Percentiles rank a stretch among this genome's conserved stretches.
phyloP scores from a whole-genome alignment of 1,140 invertebrate species.

The Meloidogyne hapla region DNA sequence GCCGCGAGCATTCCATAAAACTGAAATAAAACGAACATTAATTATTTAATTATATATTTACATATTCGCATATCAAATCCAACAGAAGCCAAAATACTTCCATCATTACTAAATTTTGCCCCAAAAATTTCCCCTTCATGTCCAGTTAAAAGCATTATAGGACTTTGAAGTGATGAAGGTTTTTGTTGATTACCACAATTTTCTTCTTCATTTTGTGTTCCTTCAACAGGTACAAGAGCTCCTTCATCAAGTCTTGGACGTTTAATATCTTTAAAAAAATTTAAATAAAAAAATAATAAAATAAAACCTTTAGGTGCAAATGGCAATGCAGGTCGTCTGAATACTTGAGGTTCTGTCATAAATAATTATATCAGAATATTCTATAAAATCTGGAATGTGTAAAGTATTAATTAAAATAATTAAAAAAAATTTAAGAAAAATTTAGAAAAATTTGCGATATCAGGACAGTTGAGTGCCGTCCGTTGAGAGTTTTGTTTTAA shows the following conservation, averaged over 20 bases:
- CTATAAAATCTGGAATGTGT: not conserved
- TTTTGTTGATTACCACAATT: not conserved
- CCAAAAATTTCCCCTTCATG: constrained; percentile 94
- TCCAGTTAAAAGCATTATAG: constrained; percentile 93
- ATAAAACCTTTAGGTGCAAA: not conserved
- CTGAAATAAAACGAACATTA: constrained; percentile 73
- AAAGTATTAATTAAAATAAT: not conserved
- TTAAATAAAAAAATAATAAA: not conserved
- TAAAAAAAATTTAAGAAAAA: too few relatives aligned
- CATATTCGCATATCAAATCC: constrained; percentile 96
- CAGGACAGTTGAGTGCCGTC: too few relatives aligned
- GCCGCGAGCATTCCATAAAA: constrained; percentile 93
- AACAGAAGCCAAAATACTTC: constrained; percentile 84
- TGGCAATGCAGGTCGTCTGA: not conserved
- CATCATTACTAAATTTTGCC: constrained; percentile 91
- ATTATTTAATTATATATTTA: constrained; percentile 65
- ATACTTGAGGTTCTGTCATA: not conserved
- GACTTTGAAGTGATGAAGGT: constrained; percentile 69
- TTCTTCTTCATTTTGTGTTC: not conserved
- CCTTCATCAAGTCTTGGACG: not conserved
- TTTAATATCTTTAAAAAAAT: not conserved
- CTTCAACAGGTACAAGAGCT: not conserved
- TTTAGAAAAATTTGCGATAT: too few relatives aligned
- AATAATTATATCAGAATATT: not conserved
- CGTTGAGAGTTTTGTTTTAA: too few relatives aligned